phyloP scores from a whole-genome alignment of 2,888 invertebrate species.

The Ormyrus rosae region DNA sequence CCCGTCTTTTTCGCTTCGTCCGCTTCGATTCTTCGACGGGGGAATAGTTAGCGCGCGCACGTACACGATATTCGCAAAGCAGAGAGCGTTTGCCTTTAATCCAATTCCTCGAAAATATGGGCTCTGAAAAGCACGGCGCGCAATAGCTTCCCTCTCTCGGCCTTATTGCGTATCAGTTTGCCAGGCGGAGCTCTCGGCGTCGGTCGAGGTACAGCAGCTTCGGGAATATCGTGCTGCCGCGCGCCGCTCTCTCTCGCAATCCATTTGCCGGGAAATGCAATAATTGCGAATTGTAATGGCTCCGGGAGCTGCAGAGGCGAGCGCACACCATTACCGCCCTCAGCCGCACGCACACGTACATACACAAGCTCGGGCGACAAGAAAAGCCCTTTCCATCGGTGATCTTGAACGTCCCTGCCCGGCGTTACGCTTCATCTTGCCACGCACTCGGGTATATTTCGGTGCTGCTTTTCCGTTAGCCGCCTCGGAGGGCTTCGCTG shows the following conservation, averaged over 20 bases:
- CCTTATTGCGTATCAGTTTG: conserved; percentile 36
- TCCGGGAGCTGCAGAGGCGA: conserved; percentile 62
- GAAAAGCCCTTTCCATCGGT: not conserved
- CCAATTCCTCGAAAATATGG: not conserved
- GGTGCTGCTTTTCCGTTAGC: too few relatives aligned
- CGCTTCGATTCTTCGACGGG: too few relatives aligned
- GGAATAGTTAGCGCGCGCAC: too few relatives aligned
- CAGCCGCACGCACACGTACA: conserved; percentile 12
- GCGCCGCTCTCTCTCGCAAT: conserved; percentile 57
- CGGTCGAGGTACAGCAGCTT: not conserved
- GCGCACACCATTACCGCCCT: conserved; percentile 65
- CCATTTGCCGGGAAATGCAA: conserved; percentile 72
- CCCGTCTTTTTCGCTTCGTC: too few relatives aligned
- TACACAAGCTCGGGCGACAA: not conserved
- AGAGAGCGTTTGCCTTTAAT: not conserved
- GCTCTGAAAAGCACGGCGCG: not conserved
- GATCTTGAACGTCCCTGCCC: conserved; percentile 2
- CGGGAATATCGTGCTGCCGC: conserved; percentile 19
- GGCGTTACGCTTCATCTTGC: not conserved
- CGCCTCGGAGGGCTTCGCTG: too few relatives aligned
- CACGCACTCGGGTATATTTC: not conserved
- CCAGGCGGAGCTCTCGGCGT: not conserved
- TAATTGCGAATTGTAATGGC: conserved; percentile 74
- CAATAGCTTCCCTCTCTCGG: not conserved
- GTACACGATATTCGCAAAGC: not conserved